Evolutionary conservation across 2,797 vertebrate genomes (phyloP).

Genomic region (Botia kubotai): DNA sequence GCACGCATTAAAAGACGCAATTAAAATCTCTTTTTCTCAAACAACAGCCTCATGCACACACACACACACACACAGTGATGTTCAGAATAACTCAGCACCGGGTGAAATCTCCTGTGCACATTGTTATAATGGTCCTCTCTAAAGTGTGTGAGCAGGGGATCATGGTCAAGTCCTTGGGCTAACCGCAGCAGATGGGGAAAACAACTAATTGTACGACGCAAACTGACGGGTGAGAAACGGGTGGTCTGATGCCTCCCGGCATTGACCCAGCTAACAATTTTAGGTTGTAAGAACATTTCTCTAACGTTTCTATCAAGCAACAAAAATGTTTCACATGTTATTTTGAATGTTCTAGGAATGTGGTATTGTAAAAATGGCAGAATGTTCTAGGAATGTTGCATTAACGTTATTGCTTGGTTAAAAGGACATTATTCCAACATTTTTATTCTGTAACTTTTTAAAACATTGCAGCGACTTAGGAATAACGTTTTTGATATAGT

Average conservation of each 20-base stretch:
- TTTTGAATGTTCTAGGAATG: no score
- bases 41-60: conserved; percentile 59
- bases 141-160: conserved; percentile 36
- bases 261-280: neutral
- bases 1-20: conserved; percentile 39
- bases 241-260: conserved; percentile 54
- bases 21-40: conserved; percentile 64
- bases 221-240: conserved; percentile 57
- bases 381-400: no score
- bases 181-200: conserved; percentile 59
- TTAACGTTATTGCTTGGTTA: no score
- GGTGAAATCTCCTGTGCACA: conserved; percentile 46
- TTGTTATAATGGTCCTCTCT: conserved; percentile 59
- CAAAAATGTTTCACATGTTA: no score
- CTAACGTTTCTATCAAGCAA: neutral
- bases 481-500: no score
- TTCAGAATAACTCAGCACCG: conserved; percentile 41
- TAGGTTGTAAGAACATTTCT: no score
- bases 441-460: no score
- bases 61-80: conserved; percentile 44
- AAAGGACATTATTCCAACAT: no score
- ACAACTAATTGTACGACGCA: conserved; percentile 61
- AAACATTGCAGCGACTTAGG: no score
- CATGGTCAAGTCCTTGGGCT: conserved; percentile 54
- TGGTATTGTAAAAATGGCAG: no score